phyloP scores from a whole-genome alignment of 2,113 vertebrate species.

The Tor tambroides region DNA sequence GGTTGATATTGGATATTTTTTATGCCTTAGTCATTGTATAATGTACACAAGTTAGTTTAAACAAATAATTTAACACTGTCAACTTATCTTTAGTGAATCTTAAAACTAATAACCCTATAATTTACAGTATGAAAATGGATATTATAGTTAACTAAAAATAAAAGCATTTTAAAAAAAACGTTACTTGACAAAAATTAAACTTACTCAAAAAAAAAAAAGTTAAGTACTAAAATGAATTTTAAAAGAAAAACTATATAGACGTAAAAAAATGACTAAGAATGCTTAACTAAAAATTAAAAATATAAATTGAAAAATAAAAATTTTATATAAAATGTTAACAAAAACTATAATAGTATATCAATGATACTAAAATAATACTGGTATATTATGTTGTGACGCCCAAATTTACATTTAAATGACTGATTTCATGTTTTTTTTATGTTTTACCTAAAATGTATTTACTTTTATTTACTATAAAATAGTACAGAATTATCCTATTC shows the following conservation, averaged over 20 bases:
- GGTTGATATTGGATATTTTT: background rate
- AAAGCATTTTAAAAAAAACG: too few relatives aligned
- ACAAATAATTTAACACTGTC: background rate
- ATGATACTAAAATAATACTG: background rate
- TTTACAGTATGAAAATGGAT: too few relatives aligned
- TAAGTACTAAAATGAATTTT: background rate
- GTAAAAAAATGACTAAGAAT: too few relatives aligned
- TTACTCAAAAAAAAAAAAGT: background rate
- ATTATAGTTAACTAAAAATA: too few relatives aligned
- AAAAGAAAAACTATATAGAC: background rate
- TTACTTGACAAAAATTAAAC: too few relatives aligned
- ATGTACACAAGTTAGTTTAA: background rate
- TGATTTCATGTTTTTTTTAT: background rate
- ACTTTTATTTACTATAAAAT: too few relatives aligned
- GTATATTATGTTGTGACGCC: background rate
- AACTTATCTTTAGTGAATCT: background rate
- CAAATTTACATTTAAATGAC: background rate
- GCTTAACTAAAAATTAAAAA: background rate
- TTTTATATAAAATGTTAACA: too few relatives aligned
- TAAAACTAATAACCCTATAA: background rate
- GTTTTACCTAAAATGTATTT: background rate
- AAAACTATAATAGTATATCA: too few relatives aligned
- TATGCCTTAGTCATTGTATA: background rate
- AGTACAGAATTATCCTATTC: background rate
- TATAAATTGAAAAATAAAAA: too few relatives aligned